Conservation (phyloP, 2,797 vertebrate species). For the Tokudaia tokunoshimensis region DNA sequence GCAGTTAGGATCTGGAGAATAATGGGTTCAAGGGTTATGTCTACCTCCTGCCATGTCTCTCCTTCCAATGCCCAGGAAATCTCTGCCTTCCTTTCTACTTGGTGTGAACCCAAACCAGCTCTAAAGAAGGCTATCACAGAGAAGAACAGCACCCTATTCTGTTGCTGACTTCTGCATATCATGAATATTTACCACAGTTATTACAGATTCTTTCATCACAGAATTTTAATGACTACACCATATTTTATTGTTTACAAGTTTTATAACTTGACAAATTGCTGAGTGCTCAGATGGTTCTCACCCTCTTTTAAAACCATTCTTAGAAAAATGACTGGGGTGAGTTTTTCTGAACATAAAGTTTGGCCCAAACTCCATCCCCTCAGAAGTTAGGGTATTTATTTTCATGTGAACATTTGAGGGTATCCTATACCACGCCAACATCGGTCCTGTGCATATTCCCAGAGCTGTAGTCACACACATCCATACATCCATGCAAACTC, state of each 20-base stretch:
- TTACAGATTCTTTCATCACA: background rate
- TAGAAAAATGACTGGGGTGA: conserved; percentile 11
- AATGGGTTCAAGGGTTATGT: background rate
- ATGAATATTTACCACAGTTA: conserved; percentile 7
- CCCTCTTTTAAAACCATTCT: background rate
- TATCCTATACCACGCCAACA: background rate
- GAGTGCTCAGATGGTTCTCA: background rate
- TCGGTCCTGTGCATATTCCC: background rate
- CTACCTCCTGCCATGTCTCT: background rate
- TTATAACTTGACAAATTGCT: conserved; percentile 21
- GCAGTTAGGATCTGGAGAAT: background rate
- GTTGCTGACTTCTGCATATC: background rate
- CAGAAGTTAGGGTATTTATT: background rate
- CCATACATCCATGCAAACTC: background rate
- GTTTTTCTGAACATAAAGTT: conserved; percentile 23
- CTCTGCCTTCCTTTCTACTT: background rate
- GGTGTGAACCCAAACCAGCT: background rate
- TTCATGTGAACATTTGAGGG: background rate
- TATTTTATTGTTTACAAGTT: background rate
- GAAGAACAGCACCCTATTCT: background rate
- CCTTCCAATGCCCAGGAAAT: background rate
- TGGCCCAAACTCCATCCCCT: background rate
- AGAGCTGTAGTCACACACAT: background rate
- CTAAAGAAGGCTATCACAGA: background rate
- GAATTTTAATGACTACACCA: background rate